These are phyloP conservation scores for Sminthurides aquaticus DNA, from an alignment of 2,888 invertebrate species.

Conservation along the genomic window DNA sequence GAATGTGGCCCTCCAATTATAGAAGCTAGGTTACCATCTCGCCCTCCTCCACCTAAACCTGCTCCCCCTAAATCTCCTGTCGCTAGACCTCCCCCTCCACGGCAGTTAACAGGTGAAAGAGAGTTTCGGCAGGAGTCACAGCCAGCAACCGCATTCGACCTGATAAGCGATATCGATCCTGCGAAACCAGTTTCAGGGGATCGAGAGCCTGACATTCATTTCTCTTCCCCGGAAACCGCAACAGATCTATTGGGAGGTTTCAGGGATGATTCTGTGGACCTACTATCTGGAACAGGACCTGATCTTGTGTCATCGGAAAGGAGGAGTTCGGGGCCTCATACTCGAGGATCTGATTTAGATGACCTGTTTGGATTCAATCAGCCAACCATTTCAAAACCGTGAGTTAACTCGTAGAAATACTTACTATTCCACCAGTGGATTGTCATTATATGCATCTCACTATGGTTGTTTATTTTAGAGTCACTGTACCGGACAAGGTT, in stretches of 20 bases:
- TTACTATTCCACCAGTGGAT: no score
- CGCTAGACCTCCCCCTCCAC: conserved; percentile 18
- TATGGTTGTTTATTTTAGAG: neutral
- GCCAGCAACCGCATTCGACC: conserved; percentile 19
- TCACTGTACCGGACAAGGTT: neutral
- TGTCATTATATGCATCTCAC: no score
- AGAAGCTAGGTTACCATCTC: conserved; percentile 5
- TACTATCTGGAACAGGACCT: conserved; percentile 7
- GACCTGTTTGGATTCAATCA: conserved; percentile 32
- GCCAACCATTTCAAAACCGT: conserved; percentile 10
- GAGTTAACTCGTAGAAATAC: conserved; percentile 2
- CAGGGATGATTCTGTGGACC: conserved; percentile 11
- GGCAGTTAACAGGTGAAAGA: neutral
- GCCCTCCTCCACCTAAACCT: conserved; percentile 23
- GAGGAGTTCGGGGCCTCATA: conserved; percentile 1
- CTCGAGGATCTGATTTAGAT: conserved; percentile 24
- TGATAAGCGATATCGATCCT: conserved; percentile 12
- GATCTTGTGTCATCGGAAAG: neutral
- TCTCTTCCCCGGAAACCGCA: neutral
- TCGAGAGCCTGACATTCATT: neutral
- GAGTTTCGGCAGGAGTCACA: conserved; percentile 22
- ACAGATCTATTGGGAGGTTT: conserved; percentile 16
- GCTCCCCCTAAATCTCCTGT: conserved; percentile 29
- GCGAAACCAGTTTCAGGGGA: neutral
- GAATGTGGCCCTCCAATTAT: neutral